Base-by-base conservation (phyloP, 2,113 vertebrate species). In the Uria aalge region DNA sequence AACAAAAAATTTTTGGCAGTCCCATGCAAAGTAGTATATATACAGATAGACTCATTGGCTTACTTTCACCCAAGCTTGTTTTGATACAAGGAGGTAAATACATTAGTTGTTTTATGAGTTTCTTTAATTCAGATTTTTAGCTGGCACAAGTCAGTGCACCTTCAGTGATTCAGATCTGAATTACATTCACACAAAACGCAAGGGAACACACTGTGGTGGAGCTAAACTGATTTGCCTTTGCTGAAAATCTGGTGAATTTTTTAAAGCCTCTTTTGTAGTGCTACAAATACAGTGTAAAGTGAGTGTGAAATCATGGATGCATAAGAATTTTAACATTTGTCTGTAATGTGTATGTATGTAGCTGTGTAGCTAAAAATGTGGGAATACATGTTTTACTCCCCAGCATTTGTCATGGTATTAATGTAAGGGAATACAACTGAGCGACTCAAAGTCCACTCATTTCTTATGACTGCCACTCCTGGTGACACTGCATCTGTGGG, bases 201-300 rank as follows among this genome's bases (percentile, higher is more conserved):
- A 73, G 50, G 53, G 57, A 92, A 73, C 4, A 3, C 48, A 43
- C 23, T 57, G 62, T 73, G 66, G 69, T 82, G 71, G 12, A 75
- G 29, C 36, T 85, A n/a, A 57, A 66, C 11, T 56, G 69, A 53
- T 89, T 89, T 89, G 48, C 20, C 15, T 36, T 77, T 73, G 38
- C 77, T 82, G 80, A 81, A 94, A 74, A 89, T 87, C 52, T 84
- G 34, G 27, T 89, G 77, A 74, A 15, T 67, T 74, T 95, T 96
- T 81, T n/a, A 38, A 90, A 94, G 52, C 17, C 22, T 86, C 57
- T 94, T 92, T 89, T 78, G 29, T 92, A 69, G 36, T 32, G n/a
- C 75, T 84, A 87, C 50, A 89, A 94, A 72, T 85, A 45, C 32
- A 89, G 40, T 1, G 1, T 59, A 68, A 82, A 94, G 63, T 27